Conservation (phyloP, 1,140 invertebrate genomes). For the Hesperophylax magnus region DNA sequence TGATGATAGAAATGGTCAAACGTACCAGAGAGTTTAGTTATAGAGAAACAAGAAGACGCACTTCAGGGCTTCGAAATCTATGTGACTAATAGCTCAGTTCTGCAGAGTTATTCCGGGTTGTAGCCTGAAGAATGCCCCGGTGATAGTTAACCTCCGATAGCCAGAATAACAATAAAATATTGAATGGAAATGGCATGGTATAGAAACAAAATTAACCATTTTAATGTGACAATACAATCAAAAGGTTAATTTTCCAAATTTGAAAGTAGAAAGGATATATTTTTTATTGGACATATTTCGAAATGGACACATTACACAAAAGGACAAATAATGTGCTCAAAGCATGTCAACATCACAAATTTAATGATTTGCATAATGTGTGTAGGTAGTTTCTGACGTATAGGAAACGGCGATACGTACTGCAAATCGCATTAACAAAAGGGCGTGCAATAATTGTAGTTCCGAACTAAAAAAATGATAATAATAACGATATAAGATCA, state of each 20-base stretch:
- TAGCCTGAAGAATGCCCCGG: no score
- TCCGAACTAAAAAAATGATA: not conserved
- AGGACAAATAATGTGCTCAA: not conserved
- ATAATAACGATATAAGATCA: not conserved
- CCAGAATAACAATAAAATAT: no score
- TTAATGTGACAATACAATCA: not conserved
- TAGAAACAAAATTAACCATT: not conserved
- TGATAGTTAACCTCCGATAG: no score
- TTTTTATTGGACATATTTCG: not conserved
- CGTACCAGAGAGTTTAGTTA: no score
- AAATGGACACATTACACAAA: not conserved
- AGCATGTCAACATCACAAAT: conserved; percentile 1
- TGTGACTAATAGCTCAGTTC: no score
- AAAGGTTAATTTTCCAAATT: not conserved
- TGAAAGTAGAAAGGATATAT: not conserved
- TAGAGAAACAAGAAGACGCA: no score
- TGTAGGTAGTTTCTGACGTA: conserved; percentile 25
- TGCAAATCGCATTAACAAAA: conserved; percentile 4
- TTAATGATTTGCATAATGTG: conserved; percentile 19
- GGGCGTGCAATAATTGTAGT: conserved; percentile 12
- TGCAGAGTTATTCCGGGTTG: no score
- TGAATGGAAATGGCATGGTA: not conserved
- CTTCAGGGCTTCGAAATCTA: no score
- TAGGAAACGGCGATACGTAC: not conserved
- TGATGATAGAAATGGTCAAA: no score